Base-by-base conservation (phyloP, 2,113 vertebrate genomes). In the Psittacula cyanocephala region DNA sequence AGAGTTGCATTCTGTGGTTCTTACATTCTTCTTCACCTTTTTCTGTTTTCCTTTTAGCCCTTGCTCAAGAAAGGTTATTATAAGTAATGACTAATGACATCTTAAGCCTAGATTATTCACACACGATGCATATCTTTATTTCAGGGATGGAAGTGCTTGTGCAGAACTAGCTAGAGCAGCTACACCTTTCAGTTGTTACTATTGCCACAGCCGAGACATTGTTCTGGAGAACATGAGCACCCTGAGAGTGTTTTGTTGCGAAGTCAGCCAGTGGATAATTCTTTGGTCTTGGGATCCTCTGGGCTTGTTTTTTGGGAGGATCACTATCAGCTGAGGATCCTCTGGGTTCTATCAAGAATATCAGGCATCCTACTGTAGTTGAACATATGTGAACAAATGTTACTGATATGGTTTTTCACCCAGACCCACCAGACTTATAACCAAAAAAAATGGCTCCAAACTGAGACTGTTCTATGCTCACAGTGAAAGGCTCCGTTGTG, bases 351-450 rank as follows among this genome's bases (percentile, higher is more conserved):
- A 22, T 37, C 17, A 93, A 17, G 39, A 69, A 3, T 20, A 62
- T 22, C 24, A 67, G 31, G 22, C 14, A 39, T 74, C 23, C 10
- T 2, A 1, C 6, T 37, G 29, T n/a, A 5, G 0, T 20, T 0
- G 0, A 55, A 69, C 18, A 37, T 11, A 22, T 44, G 15, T 3
- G 16, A 35, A 72, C 6, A 81, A 70, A 35, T 4, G 8, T 76
- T 22, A 68, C 27, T 69, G 50, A 37, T 2, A 20, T 1, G 1
- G 17, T 71, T 76, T 47, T 92, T 31, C 39, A 50, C 23, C 9
- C 16, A 79, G 41, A 35, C 8, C 12, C 35, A 70, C 25, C 20
- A 60, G 22, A 24, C 29, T 27, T 50, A 23, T 7, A 74, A 75
- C 8, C 13, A 47, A 39, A 60, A 60, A 10, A 24, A 59, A 37